Evolutionary conservation across 2,113 vertebrate species (phyloP), one percentile per base, ranked within the genome.

Genomic region (Ceuthmochares aereus): DNA sequence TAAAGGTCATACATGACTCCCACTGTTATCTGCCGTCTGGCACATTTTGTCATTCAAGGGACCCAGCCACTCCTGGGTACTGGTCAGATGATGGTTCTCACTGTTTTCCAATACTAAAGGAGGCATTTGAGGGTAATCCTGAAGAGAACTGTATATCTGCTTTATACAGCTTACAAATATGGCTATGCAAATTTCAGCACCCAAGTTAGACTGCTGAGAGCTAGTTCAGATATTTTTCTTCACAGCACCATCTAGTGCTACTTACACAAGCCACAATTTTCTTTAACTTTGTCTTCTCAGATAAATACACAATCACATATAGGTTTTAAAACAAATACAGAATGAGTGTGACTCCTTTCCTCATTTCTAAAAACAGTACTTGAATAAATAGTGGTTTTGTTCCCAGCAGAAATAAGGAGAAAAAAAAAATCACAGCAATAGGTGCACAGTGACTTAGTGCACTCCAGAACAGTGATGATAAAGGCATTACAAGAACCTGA

Each of bases 241-340:
- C 76, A 95, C 68, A 96, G 96, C 96, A 96, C 96, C 96, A 97
- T 93, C 96, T 97, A 97, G 96, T 95, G 95, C 47, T 81, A 1
- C 36, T 84, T 49, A 22, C 4, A 49, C 30, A 91, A 92, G 18
- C 16, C 52, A 78, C 89, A 62, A 3, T 75, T 77, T 74, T 40
- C 64, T 67, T 55, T 91, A 36, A 86, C 59, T 55, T 70, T 87
- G 42, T 26, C 29, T 92, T 75, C 15, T 75, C 51, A 87, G 42
- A 30, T 34, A 56, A 80, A 67, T 25, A n/a, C 10, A n/a, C 1
- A 6, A 56, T 19, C 29, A 2, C 4, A 29, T 9, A 12, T 3
- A 20, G 0, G 0, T 58, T 83, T 93, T 36, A 21, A 88, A 87
- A 59, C 26, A 54, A 83, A 45, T 7, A 14, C 5, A 64, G 17